These are phyloP conservation scores for Crotophaga sulcirostris DNA, from an alignment of 2,113 vertebrate genomes.

Conservation along the genomic window DNA sequence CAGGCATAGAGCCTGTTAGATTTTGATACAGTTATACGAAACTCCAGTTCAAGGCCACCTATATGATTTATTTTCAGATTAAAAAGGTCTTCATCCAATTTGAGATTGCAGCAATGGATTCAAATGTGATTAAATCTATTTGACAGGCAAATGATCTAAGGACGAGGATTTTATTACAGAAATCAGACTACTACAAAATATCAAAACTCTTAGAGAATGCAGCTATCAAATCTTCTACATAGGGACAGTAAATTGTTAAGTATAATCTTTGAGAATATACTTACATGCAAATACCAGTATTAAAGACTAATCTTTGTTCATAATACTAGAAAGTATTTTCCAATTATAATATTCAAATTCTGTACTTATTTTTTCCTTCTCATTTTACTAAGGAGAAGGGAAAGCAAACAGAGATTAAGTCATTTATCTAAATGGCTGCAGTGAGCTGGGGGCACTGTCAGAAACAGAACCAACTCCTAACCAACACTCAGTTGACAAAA, in stretches of 20 bases:
- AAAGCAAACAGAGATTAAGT: background rate
- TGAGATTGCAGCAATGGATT: background rate
- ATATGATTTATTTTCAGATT: background rate
- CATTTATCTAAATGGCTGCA: background rate
- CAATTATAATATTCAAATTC: background rate
- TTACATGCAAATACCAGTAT: background rate
- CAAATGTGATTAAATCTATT: background rate
- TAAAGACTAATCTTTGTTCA: background rate
- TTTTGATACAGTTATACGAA: rapidly evolving
- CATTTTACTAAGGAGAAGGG: background rate
- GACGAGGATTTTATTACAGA: background rate
- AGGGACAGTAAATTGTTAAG: background rate
- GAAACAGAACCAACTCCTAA: background rate
- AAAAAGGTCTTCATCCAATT: background rate
- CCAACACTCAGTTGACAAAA: background rate
- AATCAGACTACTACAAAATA: background rate
- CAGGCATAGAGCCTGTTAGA: background rate
- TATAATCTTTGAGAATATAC: background rate
- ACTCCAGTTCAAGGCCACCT: background rate
- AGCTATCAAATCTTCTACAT: background rate
- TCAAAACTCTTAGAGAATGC: background rate
- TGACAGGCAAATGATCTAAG: background rate
- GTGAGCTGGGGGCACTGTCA: background rate
- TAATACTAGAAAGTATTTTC: background rate
- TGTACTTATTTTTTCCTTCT: background rate